phyloP scores from a whole-genome alignment of 2,113 vertebrate species.

The Motacilla alba region DNA sequence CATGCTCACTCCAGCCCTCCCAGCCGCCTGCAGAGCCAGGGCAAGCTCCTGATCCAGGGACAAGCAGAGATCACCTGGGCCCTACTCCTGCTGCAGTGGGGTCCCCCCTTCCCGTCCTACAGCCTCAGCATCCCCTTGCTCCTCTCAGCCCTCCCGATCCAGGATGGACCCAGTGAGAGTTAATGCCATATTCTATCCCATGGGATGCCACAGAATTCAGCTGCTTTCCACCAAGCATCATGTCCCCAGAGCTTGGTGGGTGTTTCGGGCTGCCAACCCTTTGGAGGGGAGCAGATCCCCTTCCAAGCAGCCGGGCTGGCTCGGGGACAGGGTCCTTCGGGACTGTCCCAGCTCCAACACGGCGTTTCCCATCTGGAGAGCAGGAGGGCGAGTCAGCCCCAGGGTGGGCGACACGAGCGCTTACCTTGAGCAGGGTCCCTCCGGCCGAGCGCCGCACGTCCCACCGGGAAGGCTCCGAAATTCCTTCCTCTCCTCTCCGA shows the following conservation, averaged over 20 bases:
- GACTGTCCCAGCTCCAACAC: rapidly evolving
- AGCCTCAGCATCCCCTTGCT: neutral
- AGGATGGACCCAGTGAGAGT: neutral
- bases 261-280: neutral
- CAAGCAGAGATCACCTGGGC: neutral
- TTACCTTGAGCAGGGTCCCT: slow-evolving; percentile 50
- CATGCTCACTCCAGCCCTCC: rapidly evolving
- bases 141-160: rapidly evolving
- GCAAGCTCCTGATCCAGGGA: neutral
- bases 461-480: neutral
- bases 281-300: neutral
- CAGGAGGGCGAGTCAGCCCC: neutral
- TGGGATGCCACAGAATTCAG: rapidly evolving
- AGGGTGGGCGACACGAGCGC: neutral
- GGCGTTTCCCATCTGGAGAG: rapidly evolving
- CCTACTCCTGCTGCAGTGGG: rapidly evolving
- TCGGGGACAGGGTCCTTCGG: neutral
- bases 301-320: rapidly evolving
- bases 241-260: neutral
- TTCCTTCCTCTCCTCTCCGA: slow-evolving; percentile 31
- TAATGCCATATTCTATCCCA: rapidly evolving
- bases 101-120: neutral
- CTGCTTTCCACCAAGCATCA: neutral
- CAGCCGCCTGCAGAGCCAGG: neutral
- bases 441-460: neutral